Evolutionary conservation across 2,797 vertebrate genomes (phyloP).

Genomic region (Mastacembelus armatus): DNA sequence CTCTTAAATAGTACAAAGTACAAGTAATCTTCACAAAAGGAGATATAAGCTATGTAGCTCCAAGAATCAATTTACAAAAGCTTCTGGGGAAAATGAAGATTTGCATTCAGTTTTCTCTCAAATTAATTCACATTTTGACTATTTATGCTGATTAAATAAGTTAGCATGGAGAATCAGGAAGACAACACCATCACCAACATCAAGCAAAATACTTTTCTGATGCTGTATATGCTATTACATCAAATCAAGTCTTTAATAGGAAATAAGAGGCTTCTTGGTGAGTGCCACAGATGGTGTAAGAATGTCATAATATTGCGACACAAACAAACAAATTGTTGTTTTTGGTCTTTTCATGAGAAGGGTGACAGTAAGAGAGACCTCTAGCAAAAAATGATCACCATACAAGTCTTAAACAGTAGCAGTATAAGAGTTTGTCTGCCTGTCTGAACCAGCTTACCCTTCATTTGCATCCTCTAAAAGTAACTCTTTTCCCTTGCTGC

Average conservation of each 20-base stretch:
- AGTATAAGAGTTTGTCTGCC: not conserved
- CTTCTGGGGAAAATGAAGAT: conserved; percentile 11
- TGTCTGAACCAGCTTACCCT: conserved; percentile 22
- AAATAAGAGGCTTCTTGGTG: too few relatives aligned
- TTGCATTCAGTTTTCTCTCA: conserved; percentile 16
- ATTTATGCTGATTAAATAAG: conserved; percentile 18
- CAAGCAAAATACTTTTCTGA: too few relatives aligned
- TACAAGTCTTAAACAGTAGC: not conserved
- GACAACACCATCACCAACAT: conserved; percentile 11
- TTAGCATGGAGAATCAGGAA: conserved; percentile 5
- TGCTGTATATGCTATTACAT: too few relatives aligned
- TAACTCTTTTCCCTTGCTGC: conserved; percentile 24
- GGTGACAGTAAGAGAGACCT: not conserved
- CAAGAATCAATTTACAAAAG: conserved; percentile 35
- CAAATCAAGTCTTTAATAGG: too few relatives aligned
- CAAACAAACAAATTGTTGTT: not conserved
- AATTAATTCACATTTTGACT: conserved; percentile 26
- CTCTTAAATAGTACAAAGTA: not conserved
- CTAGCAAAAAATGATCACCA: not conserved
- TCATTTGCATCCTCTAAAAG: conserved; percentile 17
- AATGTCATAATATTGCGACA: not conserved
- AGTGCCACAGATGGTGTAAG: too few relatives aligned
- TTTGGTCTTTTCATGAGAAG: not conserved
- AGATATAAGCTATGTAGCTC: conserved; percentile 11
- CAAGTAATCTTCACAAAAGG: conserved; percentile 35